These are phyloP conservation scores for Ophion ventricosus DNA, from an alignment of 2,888 invertebrate species.

Conservation along the genomic window DNA sequence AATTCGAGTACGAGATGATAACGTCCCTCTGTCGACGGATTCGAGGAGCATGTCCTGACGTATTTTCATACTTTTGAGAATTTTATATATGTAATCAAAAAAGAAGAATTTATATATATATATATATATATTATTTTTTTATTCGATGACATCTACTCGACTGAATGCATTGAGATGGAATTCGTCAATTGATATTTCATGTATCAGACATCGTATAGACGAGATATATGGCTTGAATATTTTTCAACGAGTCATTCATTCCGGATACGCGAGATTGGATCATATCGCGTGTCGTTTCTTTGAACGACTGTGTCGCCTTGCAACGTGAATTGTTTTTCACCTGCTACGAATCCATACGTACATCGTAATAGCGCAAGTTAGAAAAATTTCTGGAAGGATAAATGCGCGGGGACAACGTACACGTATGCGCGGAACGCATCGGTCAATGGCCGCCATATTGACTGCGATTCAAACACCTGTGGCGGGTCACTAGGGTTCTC, in stretches of 20 bases:
- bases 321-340: neutral
- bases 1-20: neutral
- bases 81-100: neutral
- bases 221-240: neutral
- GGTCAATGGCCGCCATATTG: constrained; percentile 55
- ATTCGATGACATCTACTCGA: neutral
- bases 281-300: neutral
- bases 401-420: neutral
- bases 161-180: neutral
- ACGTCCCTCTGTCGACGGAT: neutral
- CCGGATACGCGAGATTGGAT: neutral
- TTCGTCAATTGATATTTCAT: neutral
- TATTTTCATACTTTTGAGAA: neutral
- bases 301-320: neutral
- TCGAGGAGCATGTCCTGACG: neutral
- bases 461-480: constrained; percentile 61
- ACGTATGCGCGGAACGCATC: constrained; percentile 11
- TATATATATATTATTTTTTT: too few relatives aligned
- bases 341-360: constrained; percentile 18
- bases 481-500: constrained; percentile 42
- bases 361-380: constrained; percentile 6
- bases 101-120: too few relatives aligned
- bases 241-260: neutral
- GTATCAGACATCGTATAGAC: neutral
- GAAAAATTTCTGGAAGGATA: constrained; percentile 20